Evolutionary conservation across 2,888 invertebrate species (phyloP).

Genomic region (Lepidocyrtoides sp.): DNA sequence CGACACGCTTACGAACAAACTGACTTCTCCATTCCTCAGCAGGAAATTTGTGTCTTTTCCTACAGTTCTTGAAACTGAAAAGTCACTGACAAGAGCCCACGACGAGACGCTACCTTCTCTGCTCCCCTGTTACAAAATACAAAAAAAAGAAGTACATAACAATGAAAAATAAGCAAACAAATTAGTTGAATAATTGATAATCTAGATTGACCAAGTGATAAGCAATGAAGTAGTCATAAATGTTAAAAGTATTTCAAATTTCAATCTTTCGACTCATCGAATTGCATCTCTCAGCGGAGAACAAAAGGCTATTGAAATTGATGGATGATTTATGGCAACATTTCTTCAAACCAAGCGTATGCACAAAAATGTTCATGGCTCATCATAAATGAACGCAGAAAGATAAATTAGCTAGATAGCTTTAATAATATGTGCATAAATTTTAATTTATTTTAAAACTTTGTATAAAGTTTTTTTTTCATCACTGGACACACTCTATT

Average conservation of each 20-base stretch:
- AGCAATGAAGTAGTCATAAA: background rate
- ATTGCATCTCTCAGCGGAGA: background rate
- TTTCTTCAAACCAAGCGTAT: background rate
- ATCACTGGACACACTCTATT: background rate
- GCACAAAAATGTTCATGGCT: background rate
- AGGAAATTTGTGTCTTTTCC: slow-evolving; percentile 95
- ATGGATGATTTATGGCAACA: slow-evolving; percentile 15
- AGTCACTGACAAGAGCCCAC: slow-evolving; percentile 98
- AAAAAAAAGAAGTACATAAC: background rate
- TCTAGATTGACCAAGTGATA: background rate
- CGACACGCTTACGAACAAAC: slow-evolving; percentile 94
- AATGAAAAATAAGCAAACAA: slow-evolving; percentile 23
- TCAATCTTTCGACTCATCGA: background rate
- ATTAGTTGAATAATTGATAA: slow-evolving; percentile 29
- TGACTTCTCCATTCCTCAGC: slow-evolving; percentile 96
- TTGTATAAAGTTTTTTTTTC: background rate
- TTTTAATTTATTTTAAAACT: background rate
- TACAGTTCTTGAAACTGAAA: slow-evolving; percentile 94
- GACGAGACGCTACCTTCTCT: slow-evolving; percentile 90
- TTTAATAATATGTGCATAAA: slow-evolving; percentile 20
- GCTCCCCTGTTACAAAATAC: slow-evolving; percentile 79
- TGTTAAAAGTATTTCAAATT: slow-evolving; percentile 9
- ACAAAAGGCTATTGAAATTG: slow-evolving; percentile 19
- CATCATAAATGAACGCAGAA: background rate
- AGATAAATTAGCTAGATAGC: slow-evolving; percentile 44